Conservation (phyloP, 2,113 vertebrate genomes). For the Phycodurus eques region DNA sequence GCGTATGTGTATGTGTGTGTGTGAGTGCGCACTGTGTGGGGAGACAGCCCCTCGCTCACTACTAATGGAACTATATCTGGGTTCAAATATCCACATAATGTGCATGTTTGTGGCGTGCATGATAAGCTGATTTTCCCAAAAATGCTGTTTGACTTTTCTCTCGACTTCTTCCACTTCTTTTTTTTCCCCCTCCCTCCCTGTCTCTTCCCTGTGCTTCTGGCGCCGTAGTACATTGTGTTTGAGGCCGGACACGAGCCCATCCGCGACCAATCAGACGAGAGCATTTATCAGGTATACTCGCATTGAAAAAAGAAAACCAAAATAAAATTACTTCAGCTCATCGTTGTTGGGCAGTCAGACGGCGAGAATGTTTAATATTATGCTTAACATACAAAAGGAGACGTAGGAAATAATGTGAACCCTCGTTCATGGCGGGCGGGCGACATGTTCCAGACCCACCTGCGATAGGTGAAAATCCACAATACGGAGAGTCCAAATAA, state of each 20-base stretch:
- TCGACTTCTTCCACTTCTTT: slow-evolving; percentile 40
- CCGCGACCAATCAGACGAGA: slow-evolving; percentile 98
- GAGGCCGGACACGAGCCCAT: slow-evolving; percentile 99
- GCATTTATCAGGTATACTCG: slow-evolving; percentile 98
- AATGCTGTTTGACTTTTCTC: slow-evolving; percentile 66
- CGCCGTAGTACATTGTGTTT: slow-evolving; percentile 99
- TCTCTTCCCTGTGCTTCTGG: slow-evolving; percentile 73
- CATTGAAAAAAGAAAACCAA: not conserved
- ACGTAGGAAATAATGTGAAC: not conserved
- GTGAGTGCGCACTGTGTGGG: slow-evolving; percentile 60
- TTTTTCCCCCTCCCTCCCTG: slow-evolving; percentile 43
- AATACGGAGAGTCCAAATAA: too few relatives aligned
- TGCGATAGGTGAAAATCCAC: too few relatives aligned
- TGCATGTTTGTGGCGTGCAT: slow-evolving; percentile 47
- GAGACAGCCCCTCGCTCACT: slow-evolving; percentile 41
- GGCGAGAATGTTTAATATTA: not conserved
- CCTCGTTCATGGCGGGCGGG: too few relatives aligned
- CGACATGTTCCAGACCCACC: too few relatives aligned
- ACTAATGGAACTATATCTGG: not conserved
- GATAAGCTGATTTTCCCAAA: slow-evolving; percentile 25
- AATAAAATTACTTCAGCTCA: not conserved
- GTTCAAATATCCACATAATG: slow-evolving; percentile 2
- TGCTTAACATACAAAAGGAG: not conserved
- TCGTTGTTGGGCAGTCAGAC: not conserved
- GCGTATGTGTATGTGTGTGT: not conserved